These are phyloP conservation scores for Rhinolophus sinicus DNA, from an alignment of 2,113 vertebrate species.

Conservation along the genomic window DNA sequence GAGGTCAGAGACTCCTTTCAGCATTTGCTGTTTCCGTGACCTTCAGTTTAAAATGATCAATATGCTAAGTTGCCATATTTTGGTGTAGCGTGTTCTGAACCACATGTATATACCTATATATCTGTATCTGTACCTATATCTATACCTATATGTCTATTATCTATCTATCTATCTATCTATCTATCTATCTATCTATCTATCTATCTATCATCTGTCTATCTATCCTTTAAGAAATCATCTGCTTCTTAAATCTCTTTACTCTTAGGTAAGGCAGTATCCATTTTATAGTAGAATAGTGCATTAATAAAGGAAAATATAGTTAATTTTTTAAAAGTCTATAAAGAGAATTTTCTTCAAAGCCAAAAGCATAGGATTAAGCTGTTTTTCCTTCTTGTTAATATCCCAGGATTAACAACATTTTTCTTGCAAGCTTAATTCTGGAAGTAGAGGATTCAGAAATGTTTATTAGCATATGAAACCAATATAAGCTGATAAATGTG, in stretches of 20 bases:
- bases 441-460: neutral
- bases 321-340: neutral
- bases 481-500: neutral
- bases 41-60: neutral
- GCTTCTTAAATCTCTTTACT: neutral
- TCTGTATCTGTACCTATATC: too few species aligned
- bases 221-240: neutral
- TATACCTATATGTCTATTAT: too few species aligned
- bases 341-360: constrained; percentile 41
- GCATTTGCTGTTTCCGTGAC: neutral
- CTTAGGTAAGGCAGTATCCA: neutral
- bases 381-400: neutral
- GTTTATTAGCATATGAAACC: neutral
- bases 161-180: too few species aligned
- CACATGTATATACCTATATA: neutral
- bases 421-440: constrained; percentile 43
- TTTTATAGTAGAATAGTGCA: neutral
- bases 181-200: neutral
- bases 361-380: neutral
- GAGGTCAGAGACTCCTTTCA: neutral
- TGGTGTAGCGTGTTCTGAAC: neutral
- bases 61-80: neutral
- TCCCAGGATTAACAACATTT: neutral
- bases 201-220: too few species aligned
- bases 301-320: neutral